Conservation (phyloP, 1,140 invertebrate genomes). For the Lordiphosa clarofinis region DNA sequence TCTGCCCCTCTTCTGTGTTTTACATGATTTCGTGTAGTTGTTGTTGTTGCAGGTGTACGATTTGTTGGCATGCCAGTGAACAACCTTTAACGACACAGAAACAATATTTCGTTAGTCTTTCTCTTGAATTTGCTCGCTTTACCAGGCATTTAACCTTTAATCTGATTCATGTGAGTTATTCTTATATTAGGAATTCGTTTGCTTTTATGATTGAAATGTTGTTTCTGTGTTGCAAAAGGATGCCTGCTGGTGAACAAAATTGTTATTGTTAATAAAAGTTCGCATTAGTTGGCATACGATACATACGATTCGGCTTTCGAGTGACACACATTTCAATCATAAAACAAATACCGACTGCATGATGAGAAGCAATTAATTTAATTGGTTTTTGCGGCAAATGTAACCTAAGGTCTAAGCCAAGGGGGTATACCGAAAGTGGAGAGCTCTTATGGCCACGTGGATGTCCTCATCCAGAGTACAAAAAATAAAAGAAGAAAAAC, state of each 20-base stretch:
- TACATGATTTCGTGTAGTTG: constrained; percentile 65
- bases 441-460: constrained; percentile 48
- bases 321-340: constrained; percentile 80
- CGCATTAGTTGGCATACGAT: constrained; percentile 4
- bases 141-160: constrained; percentile 13
- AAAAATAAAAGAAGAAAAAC: constrained; percentile 14
- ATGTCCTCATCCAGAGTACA: constrained; percentile 33
- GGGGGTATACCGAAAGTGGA: constrained; percentile 9
- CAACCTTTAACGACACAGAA: constrained; percentile 81
- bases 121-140: constrained; percentile 24
- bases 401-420: neutral
- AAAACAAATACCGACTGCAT: constrained; percentile 65
- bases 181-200: constrained; percentile 29
- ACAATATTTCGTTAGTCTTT: constrained; percentile 80
- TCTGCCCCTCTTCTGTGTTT: constrained; percentile 34
- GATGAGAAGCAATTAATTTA: constrained; percentile 48
- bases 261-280: constrained; percentile 65
- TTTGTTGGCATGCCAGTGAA: constrained; percentile 72
- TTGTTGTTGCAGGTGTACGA: constrained; percentile 50
- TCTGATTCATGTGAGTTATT: constrained; percentile 12
- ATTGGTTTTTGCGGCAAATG: constrained; percentile 38
- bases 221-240: constrained; percentile 80
- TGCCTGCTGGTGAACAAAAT: constrained; percentile 74
- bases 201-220: constrained; percentile 80
- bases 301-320: constrained; percentile 38